Evolutionary conservation across 2,888 invertebrate genomes (phyloP).

Genomic region (Meiosimyza decipiens): DNA sequence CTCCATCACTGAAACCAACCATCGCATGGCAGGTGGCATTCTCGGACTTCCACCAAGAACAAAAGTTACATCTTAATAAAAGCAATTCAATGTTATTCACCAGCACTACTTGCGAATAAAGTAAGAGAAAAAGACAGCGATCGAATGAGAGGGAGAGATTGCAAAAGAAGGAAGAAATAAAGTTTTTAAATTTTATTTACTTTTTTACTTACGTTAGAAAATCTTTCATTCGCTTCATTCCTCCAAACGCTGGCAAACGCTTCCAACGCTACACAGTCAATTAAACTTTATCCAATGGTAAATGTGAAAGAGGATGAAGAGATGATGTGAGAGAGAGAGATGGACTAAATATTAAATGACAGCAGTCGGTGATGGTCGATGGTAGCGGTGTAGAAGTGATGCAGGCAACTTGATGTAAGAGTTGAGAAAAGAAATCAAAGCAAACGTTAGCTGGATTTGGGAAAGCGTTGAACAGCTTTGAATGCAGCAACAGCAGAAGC

Average conservation of each 20-base stretch:
- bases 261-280: slow-evolving; percentile 26
- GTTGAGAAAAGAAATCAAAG: slow-evolving; percentile 17
- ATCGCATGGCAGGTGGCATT: too few relatives aligned
- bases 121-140: too few relatives aligned
- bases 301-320: not conserved
- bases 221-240: slow-evolving; percentile 24
- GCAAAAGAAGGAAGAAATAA: slow-evolving; percentile 7
- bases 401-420: not conserved
- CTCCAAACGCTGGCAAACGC: slow-evolving; percentile 19
- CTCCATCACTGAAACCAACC: too few relatives aligned
- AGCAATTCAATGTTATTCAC: slow-evolving; percentile 22
- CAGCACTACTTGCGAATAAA: too few relatives aligned
- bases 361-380: too few relatives aligned
- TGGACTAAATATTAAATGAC: not conserved
- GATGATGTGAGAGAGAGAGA: not conserved
- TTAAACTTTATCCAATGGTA: slow-evolving; percentile 27
- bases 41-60: not conserved
- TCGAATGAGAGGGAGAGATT: not conserved
- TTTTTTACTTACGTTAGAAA: slow-evolving; percentile 21
- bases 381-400: too few relatives aligned
- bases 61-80: slow-evolving; percentile 25
- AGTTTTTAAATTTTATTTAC: slow-evolving; percentile 27
- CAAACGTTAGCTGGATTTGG: slow-evolving; percentile 15
- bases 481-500: not conserved
- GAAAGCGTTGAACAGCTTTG: slow-evolving; percentile 10